These are phyloP conservation scores for Matsumurasca onukii DNA, from an alignment of 1,140 invertebrate species.

Conservation along the genomic window DNA sequence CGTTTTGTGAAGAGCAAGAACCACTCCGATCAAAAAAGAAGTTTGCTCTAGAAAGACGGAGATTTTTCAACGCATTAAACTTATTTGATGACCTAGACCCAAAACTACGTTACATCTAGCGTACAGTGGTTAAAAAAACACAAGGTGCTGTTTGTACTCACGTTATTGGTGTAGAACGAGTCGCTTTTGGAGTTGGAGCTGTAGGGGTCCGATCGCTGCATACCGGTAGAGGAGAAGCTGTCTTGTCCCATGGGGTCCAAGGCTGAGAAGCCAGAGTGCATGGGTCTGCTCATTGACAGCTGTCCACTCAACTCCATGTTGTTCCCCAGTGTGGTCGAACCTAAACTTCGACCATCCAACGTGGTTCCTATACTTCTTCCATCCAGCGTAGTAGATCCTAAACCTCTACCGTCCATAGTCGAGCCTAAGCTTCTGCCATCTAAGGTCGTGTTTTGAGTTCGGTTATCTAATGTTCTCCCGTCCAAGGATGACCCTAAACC, in stretches of 20 bases:
- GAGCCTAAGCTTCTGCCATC: not conserved
- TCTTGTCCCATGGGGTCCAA: no score
- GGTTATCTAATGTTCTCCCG: not conserved
- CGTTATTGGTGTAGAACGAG: constrained; percentile 16
- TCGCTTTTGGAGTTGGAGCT: not conserved
- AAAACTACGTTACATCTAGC: no score
- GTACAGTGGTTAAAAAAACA: no score
- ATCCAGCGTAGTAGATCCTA: not conserved
- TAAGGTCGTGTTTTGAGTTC: not conserved
- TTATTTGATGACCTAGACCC: no score
- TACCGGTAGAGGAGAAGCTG: not conserved
- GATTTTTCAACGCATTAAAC: no score
- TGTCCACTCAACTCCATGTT: constrained; percentile 4
- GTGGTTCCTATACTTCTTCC: not conserved
- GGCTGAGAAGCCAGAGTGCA: no score
- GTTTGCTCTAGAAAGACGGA: no score
- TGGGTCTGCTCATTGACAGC: not conserved
- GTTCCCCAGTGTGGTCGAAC: not conserved
- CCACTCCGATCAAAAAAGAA: no score
- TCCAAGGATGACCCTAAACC: constrained; percentile 1
- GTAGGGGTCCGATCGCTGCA: constrained; percentile 2
- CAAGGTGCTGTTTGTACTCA: no score
- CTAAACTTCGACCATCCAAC: constrained; percentile 7
- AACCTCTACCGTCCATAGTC: constrained; percentile 6
- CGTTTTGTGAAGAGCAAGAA: no score